These are phyloP conservation scores for Cyaniris semiargus DNA, from an alignment of 2,888 invertebrate species.

Conservation along the genomic window DNA sequence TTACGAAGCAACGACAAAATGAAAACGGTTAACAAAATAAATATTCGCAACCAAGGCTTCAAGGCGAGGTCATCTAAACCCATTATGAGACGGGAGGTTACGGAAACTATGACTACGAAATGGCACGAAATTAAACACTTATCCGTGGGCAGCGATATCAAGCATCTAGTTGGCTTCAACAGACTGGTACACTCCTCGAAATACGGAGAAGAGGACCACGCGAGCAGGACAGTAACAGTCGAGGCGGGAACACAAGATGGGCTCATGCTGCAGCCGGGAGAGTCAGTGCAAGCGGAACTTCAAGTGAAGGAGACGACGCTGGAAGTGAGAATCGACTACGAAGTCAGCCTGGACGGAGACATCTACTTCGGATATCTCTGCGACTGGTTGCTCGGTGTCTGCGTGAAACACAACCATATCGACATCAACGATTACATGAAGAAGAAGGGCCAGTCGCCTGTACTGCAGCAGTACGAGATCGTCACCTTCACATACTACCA, in stretches of 20 bases:
- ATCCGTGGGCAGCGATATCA: not conserved
- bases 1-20: not conserved
- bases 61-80: not conserved
- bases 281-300: not conserved
- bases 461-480: not conserved
- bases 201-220: not conserved
- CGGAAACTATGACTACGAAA: not conserved
- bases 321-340: constrained; percentile 16
- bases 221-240: not conserved
- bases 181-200: not conserved
- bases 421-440: not conserved
- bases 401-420: not conserved
- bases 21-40: not conserved
- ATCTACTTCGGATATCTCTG: not conserved
- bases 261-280: not conserved
- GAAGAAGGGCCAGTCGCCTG: not conserved
- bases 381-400: not conserved
- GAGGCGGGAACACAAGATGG: not conserved
- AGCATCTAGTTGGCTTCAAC: not conserved
- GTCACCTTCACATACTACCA: not conserved
- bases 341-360: constrained; percentile 18
- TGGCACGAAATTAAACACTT: not conserved
- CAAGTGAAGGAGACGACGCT: constrained; percentile 10
- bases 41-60: not conserved
- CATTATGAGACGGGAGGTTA: not conserved